Evolutionary conservation across 2,113 vertebrate genomes (phyloP), one percentile per base, ranked within the genome.

Genomic region (Podarcis cretensis): DNA sequence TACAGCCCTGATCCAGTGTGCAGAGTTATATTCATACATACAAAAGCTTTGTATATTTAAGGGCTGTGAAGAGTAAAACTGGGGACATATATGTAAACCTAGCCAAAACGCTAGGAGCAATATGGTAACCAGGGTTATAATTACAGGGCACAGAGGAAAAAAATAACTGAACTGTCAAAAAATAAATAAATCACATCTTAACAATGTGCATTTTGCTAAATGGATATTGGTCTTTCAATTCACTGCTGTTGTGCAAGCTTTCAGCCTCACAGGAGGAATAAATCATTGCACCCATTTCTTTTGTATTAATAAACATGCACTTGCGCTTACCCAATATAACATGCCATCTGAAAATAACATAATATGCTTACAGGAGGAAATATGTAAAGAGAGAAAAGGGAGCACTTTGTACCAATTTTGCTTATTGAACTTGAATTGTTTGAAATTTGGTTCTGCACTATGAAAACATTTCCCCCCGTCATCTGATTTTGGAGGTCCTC

Each of bases 291-390:
- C 92, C 93, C 81, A 57, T 92, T 95, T 95, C 91, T 92, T 76
- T 92, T 91, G 89, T 92, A 94, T 92, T 95, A 93, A 95, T 95
- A 93, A 95, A 94, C 83, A 92, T 21, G 32, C 81, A 87, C 0
- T 5, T 89, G 83, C 90, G 89, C 76, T 93, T 94, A 92, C 90
- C 90, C 88, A 85, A 83, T 90, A 91, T 92, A 91, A 94, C 83
- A 54, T 92, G 87, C 85, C 71, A 86, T 0, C 2, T 66, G 57
- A 83, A 85, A 85, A 91, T 71, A 83, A 54, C 86, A 91, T 89
- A 2, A 25, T 81, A 59, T 82, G 23, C 79, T 27, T 59, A 0
- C 27, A 68, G 68, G 69, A 71, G 5, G 0, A 7, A 75, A 63
- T 48, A 21, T 0, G 27, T 87, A 27, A 74, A 30, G 6, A 32